Evolutionary conservation across 2,888 invertebrate genomes (phyloP), one percentile per base, ranked within the genome.

Genomic region (Drosophila sordidapex): DNA sequence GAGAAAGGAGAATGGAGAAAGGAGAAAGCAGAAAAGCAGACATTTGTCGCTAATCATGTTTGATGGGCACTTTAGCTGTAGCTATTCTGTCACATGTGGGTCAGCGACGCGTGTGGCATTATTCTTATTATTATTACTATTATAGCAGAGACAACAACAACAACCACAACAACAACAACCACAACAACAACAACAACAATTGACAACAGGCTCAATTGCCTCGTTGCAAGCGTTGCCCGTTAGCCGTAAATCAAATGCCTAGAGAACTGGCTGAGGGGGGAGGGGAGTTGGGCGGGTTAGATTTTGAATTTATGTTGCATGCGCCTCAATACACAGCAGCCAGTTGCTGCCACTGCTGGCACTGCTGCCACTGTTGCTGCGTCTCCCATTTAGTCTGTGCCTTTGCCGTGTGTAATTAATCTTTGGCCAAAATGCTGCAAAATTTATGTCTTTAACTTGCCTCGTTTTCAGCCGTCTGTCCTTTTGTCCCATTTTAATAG

Each of bases 371-470:
- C 11, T n/a, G 36, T 51, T 21, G 33, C 49, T 40, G 64, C 57
- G 57, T 49, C 74, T 62, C 60, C 6, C n/a, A 33, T 33, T 58
- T 49, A 25, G 49, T 51, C 33, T 18, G 33, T 27, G 40, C n/a
- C 25, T 27, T n/a, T 38, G 61, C 36, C 58, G 71, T 68, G 59
- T 74, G 91, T 87, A 91, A 91, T 91, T 91, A 91, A 91, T 91
- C 91, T 91, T 91, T 76, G 84, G 79, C 83, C 79, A 84, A 90
- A 91, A 90, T 90, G 82, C 82, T 82, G 75, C 81, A 81, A 84
- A 91, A 91, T 91, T 91, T 91, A 91, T 90, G 91, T 84, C 79
- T 86, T 87, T 83, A 87, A 87, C 89, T 87, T 85, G 82, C 74
- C 82, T 64, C 64, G 68, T 38, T 54, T 38, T 46, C 5, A 27